Conservation (phyloP, 2,113 vertebrate genomes). For the Mesoclemmys tuberculata region DNA sequence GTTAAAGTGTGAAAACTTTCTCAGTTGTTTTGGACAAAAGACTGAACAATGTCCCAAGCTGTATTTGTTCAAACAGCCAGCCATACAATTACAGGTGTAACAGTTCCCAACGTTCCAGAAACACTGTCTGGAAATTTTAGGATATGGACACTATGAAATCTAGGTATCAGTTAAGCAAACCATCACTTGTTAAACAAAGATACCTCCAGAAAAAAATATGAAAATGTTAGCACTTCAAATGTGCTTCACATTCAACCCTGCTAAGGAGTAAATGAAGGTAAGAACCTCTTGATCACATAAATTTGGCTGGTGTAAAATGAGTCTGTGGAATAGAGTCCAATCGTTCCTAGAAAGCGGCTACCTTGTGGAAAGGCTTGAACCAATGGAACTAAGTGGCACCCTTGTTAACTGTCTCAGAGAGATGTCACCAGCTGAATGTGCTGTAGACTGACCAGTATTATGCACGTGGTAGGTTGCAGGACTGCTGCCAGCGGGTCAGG, state of each 20-base stretch:
- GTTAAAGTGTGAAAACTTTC: not conserved
- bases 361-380: not conserved
- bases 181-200: not conserved
- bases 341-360: not conserved
- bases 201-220: too few species aligned
- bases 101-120: not conserved
- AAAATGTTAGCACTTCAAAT: not conserved
- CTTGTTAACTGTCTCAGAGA: conserved; percentile 8
- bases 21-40: not conserved
- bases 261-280: not conserved
- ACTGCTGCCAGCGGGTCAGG: not conserved
- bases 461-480: not conserved
- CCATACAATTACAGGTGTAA: not conserved
- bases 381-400: not conserved
- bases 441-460: not conserved
- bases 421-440: not conserved
- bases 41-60: not conserved
- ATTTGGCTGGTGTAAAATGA: not conserved
- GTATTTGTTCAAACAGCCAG: not conserved
- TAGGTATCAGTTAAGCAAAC: not conserved
- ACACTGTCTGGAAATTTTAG: not conserved
- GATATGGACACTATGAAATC: not conserved
- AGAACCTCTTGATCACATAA: not conserved
- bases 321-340: not conserved
- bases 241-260: not conserved